Conservation (phyloP, 1,140 invertebrate species). For the Caenorhabditis tropicalis region DNA sequence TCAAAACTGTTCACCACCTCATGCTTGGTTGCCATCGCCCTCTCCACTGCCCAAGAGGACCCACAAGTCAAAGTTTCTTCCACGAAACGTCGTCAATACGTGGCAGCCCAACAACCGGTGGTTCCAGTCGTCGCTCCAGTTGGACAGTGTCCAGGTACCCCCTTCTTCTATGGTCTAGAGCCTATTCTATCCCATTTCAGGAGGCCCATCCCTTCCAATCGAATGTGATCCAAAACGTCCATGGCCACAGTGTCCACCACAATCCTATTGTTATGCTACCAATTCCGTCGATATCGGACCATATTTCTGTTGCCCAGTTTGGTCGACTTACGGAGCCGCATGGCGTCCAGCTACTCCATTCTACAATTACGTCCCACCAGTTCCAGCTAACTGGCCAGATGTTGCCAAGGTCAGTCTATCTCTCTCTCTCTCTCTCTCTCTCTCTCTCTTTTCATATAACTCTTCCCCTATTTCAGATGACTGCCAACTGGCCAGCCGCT, state of each 20-base stretch:
- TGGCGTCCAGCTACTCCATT: constrained; percentile 71
- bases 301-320: constrained; percentile 72
- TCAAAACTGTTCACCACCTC: constrained; percentile 33
- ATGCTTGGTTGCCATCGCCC: constrained; percentile 23
- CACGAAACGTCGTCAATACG: constrained; percentile 40
- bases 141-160: constrained; percentile 62
- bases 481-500: constrained; percentile 65
- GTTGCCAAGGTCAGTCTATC: constrained; percentile 45
- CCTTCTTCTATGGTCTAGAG: background rate
- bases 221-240: constrained; percentile 71
- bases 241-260: constrained; percentile 71
- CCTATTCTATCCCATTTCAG: background rate
- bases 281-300: constrained; percentile 72
- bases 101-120: constrained; percentile 40
- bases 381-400: constrained; percentile 60
- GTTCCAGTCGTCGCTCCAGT: constrained; percentile 57
- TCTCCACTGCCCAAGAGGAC: background rate
- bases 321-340: constrained; percentile 71
- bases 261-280: constrained; percentile 72
- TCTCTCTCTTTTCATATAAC: no score
- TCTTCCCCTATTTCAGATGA: background rate
- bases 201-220: constrained; percentile 69
- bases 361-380: constrained; percentile 71
- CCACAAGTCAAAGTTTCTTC: background rate
- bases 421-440: no score